These are phyloP conservation scores for Actenoides lindsayi DNA, from an alignment of 2,113 vertebrate species.

Conservation along the genomic window DNA sequence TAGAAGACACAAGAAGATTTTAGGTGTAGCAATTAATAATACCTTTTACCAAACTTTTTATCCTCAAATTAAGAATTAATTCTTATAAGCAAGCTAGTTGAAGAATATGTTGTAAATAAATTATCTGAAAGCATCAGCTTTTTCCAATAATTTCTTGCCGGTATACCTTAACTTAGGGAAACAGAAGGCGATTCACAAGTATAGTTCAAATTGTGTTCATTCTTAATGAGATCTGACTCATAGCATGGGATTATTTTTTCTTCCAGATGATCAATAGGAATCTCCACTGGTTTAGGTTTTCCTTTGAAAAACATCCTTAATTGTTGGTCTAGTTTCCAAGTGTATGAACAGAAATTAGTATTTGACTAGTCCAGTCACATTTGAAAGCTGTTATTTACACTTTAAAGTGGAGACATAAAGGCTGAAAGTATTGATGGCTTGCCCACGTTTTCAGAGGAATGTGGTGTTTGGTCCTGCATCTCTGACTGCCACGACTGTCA, in stretches of 20 bases:
- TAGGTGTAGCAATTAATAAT: neutral
- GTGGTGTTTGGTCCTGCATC: neutral
- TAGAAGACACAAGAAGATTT: neutral
- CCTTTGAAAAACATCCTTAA: neutral
- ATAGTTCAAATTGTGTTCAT: neutral
- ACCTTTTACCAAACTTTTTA: constrained; percentile 17
- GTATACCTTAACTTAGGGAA: neutral
- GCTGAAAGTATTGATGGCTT: neutral
- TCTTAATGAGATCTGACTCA: neutral
- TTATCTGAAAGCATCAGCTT: neutral
- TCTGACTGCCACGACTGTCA: neutral
- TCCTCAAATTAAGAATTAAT: constrained; percentile 21
- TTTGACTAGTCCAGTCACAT: neutral
- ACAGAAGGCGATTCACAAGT: neutral
- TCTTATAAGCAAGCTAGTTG: neutral
- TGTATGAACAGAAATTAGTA: neutral
- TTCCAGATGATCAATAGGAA: neutral
- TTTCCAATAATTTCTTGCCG: neutral
- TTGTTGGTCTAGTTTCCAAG: neutral
- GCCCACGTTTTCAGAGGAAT: neutral
- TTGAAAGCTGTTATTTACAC: constrained; percentile 29
- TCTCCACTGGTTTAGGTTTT: neutral
- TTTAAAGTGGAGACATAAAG: neutral
- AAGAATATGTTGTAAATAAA: constrained; percentile 3
- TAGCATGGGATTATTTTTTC: neutral